Conservation (phyloP, 2,888 invertebrate genomes). For the Sabatieria punctata region DNA sequence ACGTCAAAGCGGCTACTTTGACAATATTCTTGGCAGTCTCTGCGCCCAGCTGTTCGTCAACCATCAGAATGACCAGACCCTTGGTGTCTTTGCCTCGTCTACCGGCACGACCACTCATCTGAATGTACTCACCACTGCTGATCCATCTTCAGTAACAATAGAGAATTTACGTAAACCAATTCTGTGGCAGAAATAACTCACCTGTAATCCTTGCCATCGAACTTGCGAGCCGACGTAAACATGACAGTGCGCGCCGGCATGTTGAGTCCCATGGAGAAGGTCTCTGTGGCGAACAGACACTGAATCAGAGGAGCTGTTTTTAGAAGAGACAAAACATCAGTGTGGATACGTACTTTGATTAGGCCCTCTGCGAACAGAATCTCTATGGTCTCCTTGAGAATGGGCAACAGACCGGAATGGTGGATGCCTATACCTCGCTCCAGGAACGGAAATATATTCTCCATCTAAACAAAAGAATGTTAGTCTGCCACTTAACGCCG, state of each 20-base stretch:
- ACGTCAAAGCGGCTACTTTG: constrained; percentile 39
- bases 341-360: constrained; percentile 48
- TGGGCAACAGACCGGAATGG: constrained; percentile 70
- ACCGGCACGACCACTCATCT: constrained; percentile 98
- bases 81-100: constrained; percentile 89
- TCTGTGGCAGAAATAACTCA: constrained; percentile 44
- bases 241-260: constrained; percentile 99
- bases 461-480: background rate
- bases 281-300: constrained; percentile 78
- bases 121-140: constrained; percentile 85
- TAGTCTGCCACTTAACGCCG: too few relatives aligned
- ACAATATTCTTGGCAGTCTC: constrained; percentile 42
- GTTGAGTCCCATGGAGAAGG: constrained; percentile 98
- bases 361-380: constrained; percentile 93
- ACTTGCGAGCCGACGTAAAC: constrained; percentile 85
- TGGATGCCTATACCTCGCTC: constrained; percentile 94
- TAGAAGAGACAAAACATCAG: background rate
- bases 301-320: background rate
- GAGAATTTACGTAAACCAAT: background rate
- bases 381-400: constrained; percentile 95
- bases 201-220: constrained; percentile 84
- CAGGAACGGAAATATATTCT: constrained; percentile 65
- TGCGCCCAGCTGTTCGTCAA: constrained; percentile 72
- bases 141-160: constrained; percentile 30
- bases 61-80: constrained; percentile 89